These are phyloP conservation scores for Thinocorus orbignyianus DNA, from an alignment of 2,113 vertebrate genomes.

Conservation along the genomic window DNA sequence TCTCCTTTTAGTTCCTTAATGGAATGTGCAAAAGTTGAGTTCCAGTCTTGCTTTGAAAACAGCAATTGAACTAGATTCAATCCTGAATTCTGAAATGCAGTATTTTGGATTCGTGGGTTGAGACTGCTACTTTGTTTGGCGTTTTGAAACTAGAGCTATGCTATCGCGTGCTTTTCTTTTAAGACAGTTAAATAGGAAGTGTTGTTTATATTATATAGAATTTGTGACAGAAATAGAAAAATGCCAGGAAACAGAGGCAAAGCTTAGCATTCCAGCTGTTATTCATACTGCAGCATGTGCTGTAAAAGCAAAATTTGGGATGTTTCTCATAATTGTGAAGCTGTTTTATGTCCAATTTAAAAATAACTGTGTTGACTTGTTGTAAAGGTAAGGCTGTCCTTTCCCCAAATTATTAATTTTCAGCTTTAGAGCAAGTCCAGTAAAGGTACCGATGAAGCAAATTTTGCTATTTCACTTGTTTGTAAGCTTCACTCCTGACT, in stretches of 20 bases:
- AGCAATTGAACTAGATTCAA: background rate
- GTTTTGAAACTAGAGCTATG: background rate
- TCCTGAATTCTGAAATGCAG: background rate
- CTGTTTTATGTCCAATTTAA: background rate
- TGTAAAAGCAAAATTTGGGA: background rate
- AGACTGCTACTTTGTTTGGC: background rate
- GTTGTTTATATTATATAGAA: slow-evolving; percentile 21
- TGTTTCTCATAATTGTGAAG: background rate
- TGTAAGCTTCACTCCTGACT: background rate
- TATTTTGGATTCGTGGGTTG: background rate
- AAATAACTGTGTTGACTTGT: background rate
- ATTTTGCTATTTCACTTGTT: background rate
- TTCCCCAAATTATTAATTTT: background rate
- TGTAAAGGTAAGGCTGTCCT: background rate
- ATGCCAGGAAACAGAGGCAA: background rate
- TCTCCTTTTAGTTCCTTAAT: background rate
- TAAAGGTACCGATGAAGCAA: background rate
- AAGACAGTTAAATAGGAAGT: background rate
- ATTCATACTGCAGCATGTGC: background rate
- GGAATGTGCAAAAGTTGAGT: background rate
- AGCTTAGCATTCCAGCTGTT: background rate
- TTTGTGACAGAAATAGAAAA: slow-evolving; percentile 40
- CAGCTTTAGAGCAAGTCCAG: background rate
- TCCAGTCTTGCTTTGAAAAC: background rate
- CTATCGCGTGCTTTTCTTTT: background rate